phyloP scores from a whole-genome alignment of 2,888 invertebrate genomes.

The Lasioglossum lativentre region DNA sequence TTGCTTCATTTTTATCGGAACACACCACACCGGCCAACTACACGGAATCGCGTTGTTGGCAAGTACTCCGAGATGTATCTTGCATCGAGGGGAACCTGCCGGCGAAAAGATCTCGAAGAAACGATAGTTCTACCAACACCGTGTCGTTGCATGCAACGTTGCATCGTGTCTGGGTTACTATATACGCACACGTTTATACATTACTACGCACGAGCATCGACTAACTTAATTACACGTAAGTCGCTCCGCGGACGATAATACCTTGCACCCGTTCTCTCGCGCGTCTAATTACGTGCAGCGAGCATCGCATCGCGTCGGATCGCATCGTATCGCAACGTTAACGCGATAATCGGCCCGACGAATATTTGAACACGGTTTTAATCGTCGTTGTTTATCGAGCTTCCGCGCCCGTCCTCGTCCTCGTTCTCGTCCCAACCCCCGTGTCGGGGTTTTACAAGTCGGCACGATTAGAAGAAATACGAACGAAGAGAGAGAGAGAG shows the following conservation, averaged over 20 bases:
- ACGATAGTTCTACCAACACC: slow-evolving; percentile 36
- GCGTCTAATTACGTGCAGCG: slow-evolving; percentile 35
- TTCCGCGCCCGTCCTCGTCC: background rate
- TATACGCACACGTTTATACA: slow-evolving; percentile 18
- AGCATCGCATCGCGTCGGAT: slow-evolving; percentile 10
- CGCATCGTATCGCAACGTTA: slow-evolving; percentile 13
- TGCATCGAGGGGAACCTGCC: background rate
- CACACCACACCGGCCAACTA: background rate
- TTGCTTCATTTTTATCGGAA: background rate
- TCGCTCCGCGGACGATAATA: slow-evolving; percentile 37
- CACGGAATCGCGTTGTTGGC: slow-evolving; percentile 17
- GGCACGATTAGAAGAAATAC: slow-evolving; percentile 14
- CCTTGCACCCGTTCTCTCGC: slow-evolving; percentile 22
- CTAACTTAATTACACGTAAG: slow-evolving; percentile 37
- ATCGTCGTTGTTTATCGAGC: slow-evolving; percentile 36
- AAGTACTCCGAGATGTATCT: slow-evolving; percentile 25
- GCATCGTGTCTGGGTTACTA: slow-evolving; percentile 2
- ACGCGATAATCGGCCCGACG: slow-evolving; percentile 34
- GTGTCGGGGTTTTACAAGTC: background rate
- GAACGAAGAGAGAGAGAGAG: too few relatives aligned
- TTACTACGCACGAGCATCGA: slow-evolving; percentile 30
- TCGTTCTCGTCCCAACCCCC: background rate
- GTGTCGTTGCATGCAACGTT: slow-evolving; percentile 1
- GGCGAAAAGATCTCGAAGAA: slow-evolving; percentile 23
- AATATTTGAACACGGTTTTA: slow-evolving; percentile 42